Evolutionary conservation across 2,888 invertebrate species (phyloP), one percentile per base, ranked within the genome.

Genomic region (Kryphioiulus occultus): DNA sequence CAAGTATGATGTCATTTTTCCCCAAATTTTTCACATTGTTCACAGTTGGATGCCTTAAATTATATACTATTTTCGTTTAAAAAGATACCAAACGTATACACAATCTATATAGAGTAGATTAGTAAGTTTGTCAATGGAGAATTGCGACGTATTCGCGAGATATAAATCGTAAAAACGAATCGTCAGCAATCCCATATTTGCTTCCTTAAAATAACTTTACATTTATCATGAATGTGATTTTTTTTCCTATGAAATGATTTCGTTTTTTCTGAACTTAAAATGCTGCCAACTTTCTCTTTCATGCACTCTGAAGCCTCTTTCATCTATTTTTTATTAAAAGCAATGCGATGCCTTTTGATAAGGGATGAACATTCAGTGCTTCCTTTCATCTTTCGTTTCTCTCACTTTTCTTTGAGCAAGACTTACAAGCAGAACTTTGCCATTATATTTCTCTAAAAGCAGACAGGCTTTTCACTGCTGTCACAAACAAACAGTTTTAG

Each of bases 281-380:
- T 78, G 30, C 30, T 78, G 78, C 78, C 78, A 78, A 78, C 30
- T 78, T 78, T 78, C 26, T 26, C 30, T 30, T 12, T 78, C 78
- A 30, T 26, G 0, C 10, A 78, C 22, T 22, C 68, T 26, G 22
- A 10, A 2, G 22, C 68, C n/a, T 30, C 30, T 30, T 78, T 17
- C 78, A 78, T 12, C 26, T 15, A 78, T 78, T 78, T 68, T 78
- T 26, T 30, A 78, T 78, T 78, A 78, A 78, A 78, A 78, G 78
- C 78, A 78, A 30, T 17, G 30, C 78, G 78, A 78, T 78, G 78
- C 30, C 30, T 78, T 78, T 78, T 78, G 78, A 78, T 78, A 78
- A 15, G 12, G 15, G 78, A 30, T 78, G 78, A 78, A 78, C 78
- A 78, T 78, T 78, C 78, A 30, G 22, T 30, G 78, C 30, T 78